These are phyloP conservation scores for Dastarcus helophoroides DNA, from an alignment of 2,888 invertebrate genomes.

Conservation along the genomic window DNA sequence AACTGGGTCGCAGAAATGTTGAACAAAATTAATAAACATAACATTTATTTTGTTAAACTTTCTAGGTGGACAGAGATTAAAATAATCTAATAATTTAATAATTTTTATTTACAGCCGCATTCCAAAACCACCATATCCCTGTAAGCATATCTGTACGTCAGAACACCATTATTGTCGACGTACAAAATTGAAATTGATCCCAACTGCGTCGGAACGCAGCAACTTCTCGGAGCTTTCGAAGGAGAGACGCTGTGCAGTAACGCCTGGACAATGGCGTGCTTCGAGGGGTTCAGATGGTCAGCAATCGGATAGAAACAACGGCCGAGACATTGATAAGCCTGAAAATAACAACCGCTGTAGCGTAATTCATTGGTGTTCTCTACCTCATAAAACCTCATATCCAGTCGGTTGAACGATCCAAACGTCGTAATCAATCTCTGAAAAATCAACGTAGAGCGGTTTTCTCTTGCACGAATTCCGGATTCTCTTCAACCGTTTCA, in stretches of 20 bases:
- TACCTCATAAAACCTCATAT: slow-evolving; percentile 42
- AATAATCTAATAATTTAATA: too few species aligned
- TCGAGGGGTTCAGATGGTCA: slow-evolving; percentile 44
- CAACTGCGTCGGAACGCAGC: slow-evolving; percentile 52
- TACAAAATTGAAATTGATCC: slow-evolving; percentile 54
- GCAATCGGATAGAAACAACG: slow-evolving; percentile 45
- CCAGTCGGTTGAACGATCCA: slow-evolving; percentile 47
- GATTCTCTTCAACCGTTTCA: slow-evolving; percentile 22
- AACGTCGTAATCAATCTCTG: slow-evolving; percentile 44
- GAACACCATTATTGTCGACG: slow-evolving; percentile 44
- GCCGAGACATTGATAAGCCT: slow-evolving; percentile 47
- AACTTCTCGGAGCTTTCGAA: slow-evolving; percentile 34
- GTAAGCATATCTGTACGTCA: slow-evolving; percentile 51
- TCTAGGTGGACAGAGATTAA: too few species aligned
- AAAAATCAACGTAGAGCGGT: slow-evolving; percentile 43
- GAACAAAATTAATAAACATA: too few species aligned
- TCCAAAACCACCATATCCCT: slow-evolving; percentile 55
- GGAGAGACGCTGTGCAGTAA: slow-evolving; percentile 40
- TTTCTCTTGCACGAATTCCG: slow-evolving; percentile 38
- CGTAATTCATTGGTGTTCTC: not conserved
- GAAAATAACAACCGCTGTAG: too few species aligned
- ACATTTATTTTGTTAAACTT: too few species aligned
- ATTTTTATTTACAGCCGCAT: slow-evolving; percentile 48
- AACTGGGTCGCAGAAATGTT: too few species aligned
- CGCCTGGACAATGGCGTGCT: slow-evolving; percentile 39